Evolutionary conservation across 2,888 invertebrate species (phyloP).

Genomic region (Leptothorax acervorum): DNA sequence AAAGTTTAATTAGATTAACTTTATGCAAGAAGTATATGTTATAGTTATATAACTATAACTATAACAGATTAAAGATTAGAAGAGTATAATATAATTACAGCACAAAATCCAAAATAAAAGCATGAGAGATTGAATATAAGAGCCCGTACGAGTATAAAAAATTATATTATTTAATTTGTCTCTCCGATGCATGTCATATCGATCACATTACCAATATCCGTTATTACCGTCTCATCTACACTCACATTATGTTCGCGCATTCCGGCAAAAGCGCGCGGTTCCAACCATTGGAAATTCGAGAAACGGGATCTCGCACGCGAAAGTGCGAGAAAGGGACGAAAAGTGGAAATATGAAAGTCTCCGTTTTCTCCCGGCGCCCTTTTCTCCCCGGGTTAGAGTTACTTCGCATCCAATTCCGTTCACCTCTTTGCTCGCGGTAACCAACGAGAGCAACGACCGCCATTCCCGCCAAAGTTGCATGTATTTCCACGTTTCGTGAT

Average conservation of each 20-base stretch:
- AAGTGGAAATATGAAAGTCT: conserved; percentile 51
- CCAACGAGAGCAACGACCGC: conserved; percentile 41
- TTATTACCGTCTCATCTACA: neutral
- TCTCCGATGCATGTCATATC: neutral
- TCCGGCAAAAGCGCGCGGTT: neutral
- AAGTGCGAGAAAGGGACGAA: conserved; percentile 31
- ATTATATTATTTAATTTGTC: neutral
- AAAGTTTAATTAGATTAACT: too few relatives aligned
- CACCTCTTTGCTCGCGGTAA: conserved; percentile 43
- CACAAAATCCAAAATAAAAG: conserved; percentile 48
- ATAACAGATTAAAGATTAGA: neutral
- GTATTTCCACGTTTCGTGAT: conserved; percentile 27
- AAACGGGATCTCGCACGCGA: conserved; percentile 24
- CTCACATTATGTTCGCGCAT: neutral
- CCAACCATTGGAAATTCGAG: conserved; percentile 40
- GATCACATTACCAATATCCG: neutral
- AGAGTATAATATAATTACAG: conserved; percentile 67
- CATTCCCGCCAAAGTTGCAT: conserved; percentile 30
- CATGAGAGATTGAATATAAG: conserved; percentile 63
- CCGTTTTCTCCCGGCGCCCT: conserved; percentile 32
- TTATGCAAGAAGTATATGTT: too few relatives aligned
- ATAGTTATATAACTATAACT: too few relatives aligned
- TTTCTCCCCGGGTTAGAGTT: conserved; percentile 44
- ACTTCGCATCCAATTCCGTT: conserved; percentile 60
- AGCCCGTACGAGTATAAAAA: conserved; percentile 54